Base-by-base conservation (phyloP, 2,113 vertebrate species). In the Ptyas mucosa region DNA sequence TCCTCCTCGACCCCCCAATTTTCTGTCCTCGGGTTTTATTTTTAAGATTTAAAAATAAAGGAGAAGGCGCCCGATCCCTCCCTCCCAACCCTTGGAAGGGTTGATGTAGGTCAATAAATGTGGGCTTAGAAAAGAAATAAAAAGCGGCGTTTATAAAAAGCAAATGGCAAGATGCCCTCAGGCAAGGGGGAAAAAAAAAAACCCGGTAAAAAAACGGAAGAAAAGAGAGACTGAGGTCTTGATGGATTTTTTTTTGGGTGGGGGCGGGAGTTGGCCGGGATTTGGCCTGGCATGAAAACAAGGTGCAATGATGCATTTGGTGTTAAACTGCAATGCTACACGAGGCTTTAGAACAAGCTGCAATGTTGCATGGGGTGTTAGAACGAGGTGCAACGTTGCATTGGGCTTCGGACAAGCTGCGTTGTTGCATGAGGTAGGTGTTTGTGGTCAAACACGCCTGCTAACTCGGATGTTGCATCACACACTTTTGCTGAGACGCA, bases 91-190 rank as follows among this genome's bases (percentile, higher is more conserved):
- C 23, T 4, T 0, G 10, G 10, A 85, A 51, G 26, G n/a, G 39
- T 39, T 39, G 43, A 85, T 85, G 53, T 57, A 52, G 88, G 54
- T 85, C 69, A 92, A 85, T 92, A 85, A 85, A 89, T 85, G 57
- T 5, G 88, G 88, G 52, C 51, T 51, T 89, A 58, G 43, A 51
- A 64, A 55, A 55, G 29, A n/a, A 57, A 57, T 54, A 89, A 92
- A 92, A 92, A 26, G 87, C 87, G 49, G 23, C 53, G 12, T 87
- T 91, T 92, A 89, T 89, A 85, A 39, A 85, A 89, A 81, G 91
- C 58, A n/a, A 89, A 24, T 26, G 29, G 53, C 3, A 54, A 5
- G 34, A 88, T 89, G 85, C 88, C 87, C 69, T 18, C 52, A 26
- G 54, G 92, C 88, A 61, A 92, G 29, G 61, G 49, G 39, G 39